Conservation (phyloP, 2,888 invertebrate species). For the Drosophila tripunctata region DNA sequence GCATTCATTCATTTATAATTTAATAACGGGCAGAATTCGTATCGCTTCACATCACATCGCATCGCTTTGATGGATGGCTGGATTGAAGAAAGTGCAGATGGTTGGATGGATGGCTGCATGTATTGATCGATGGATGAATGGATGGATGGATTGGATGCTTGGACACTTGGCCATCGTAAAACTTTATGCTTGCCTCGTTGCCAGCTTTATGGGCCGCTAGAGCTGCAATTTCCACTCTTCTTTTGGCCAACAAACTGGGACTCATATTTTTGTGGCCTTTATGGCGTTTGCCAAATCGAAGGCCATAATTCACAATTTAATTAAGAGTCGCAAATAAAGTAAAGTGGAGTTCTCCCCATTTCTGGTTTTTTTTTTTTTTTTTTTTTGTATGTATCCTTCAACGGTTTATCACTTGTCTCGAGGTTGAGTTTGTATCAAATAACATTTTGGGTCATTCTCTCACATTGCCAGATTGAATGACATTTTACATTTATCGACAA, state of each 20-base stretch:
- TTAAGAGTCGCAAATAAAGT: constrained; percentile 72
- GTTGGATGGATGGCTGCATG: constrained; percentile 13
- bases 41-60: constrained; percentile 51
- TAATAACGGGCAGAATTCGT: constrained; percentile 73
- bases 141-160: constrained; percentile 22
- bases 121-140: constrained; percentile 16
- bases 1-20: constrained; percentile 82
- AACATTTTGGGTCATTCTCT: constrained; percentile 6
- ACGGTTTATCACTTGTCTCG: constrained; percentile 36
- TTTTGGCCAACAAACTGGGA: constrained; percentile 26
- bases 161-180: constrained; percentile 60
- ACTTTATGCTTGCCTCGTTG: constrained; percentile 70
- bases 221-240: constrained; percentile 40
- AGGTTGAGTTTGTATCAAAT: constrained; percentile 44
- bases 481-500: not conserved
- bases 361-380: not conserved
- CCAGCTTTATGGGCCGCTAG: constrained; percentile 61
- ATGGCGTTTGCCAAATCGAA: constrained; percentile 72
- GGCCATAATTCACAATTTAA: constrained; percentile 81
- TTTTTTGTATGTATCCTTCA: constrained; percentile 24
- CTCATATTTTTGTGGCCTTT: constrained; percentile 79
- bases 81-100: constrained; percentile 18
- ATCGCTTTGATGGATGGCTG: constrained; percentile 46
- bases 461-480: not conserved
- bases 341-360: constrained; percentile 24